A percentile compares a stretch with the other conserved stretches of the same genome.
Conservation (phyloP, 1,140 invertebrate species). For the Caenorhabditis brenneri region DNA sequence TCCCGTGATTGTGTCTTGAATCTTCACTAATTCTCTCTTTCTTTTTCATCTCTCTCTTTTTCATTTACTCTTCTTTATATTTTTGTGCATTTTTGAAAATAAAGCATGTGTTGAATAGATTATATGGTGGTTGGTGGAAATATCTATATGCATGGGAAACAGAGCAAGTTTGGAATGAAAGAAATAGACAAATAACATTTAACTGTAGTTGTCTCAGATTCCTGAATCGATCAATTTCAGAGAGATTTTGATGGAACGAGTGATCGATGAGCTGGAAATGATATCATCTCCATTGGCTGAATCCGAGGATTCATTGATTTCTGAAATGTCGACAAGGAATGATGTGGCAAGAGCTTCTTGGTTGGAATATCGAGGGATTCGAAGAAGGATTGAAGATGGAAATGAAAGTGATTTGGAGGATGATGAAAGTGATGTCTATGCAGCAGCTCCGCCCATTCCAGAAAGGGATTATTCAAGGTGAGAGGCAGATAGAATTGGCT, state of each 20-base stretch:
- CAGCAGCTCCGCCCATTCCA: neutral
- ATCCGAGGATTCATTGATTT: constrained; percentile 42
- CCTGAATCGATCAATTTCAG: neutral
- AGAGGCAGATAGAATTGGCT: no score
- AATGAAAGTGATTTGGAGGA: constrained; percentile 38
- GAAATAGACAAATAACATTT: no score
- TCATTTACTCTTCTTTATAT: neutral
- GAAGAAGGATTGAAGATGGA: neutral
- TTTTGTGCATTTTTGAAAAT: neutral
- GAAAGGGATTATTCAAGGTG: constrained; percentile 25
- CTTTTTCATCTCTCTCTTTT: neutral
- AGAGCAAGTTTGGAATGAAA: neutral
- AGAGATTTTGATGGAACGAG: constrained; percentile 20
- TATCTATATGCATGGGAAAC: neutral
- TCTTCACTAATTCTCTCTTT: constrained; percentile 17
- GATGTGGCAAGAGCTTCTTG: constrained; percentile 23
- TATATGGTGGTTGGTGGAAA: neutral
- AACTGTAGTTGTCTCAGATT: neutral
- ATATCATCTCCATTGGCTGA: constrained; percentile 27
- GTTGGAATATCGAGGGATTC: constrained; percentile 28
- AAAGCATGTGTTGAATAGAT: neutral
- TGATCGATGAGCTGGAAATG: constrained; percentile 39
- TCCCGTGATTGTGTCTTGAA: constrained; percentile 29
- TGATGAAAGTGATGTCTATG: constrained; percentile 11
- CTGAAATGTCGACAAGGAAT: constrained; percentile 37